Evolutionary conservation across 2,113 vertebrate species (phyloP).

Genomic region (human (Homo sapiens)): GRCh38 chr17:9221001-9221500

Average conservation of each 20-base stretch:
- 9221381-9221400: neutral
- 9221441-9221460: neutral
- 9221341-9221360: fast-evolving
- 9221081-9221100: constrained; percentile 59
- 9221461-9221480: fast-evolving
- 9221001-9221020: constrained; percentile 80
- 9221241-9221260: constrained; percentile 86
- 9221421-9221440: neutral
- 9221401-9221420: neutral
- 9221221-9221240: constrained; percentile 99
- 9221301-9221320: neutral
- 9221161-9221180: constrained; percentile 96
- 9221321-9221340: fast-evolving
- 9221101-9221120: constrained; percentile 72
- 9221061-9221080: constrained; percentile 81
- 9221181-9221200: constrained; percentile 99
- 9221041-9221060: constrained; percentile 84
- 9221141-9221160: constrained; percentile 72
- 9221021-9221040: constrained; percentile 81
- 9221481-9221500: neutral
- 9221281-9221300: fast-evolving
- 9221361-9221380: neutral
- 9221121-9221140: constrained; percentile 82
- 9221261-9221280: neutral
- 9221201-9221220: constrained; percentile 99